Evolutionary conservation across 2,797 vertebrate species (phyloP).

Genomic region (Sebastolobus alascanus): DNA sequence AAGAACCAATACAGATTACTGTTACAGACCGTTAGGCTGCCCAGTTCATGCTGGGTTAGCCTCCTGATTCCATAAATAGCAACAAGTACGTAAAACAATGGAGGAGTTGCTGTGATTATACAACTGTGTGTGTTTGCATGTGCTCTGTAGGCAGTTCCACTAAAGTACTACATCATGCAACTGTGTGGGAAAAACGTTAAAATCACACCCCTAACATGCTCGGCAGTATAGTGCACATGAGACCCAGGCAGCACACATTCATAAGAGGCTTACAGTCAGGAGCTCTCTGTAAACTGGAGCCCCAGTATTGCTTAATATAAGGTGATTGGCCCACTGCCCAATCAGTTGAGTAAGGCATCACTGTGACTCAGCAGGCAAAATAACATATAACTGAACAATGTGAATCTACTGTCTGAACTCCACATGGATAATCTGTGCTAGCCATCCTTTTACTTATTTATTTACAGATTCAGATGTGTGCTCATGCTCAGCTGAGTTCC

Average conservation of each 20-base stretch:
- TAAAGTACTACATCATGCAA: not conserved
- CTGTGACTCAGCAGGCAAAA: constrained; percentile 40
- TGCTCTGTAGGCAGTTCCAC: not conserved
- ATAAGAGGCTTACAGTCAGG: constrained; percentile 31
- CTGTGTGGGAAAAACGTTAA: constrained; percentile 2
- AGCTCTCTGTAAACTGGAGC: constrained; percentile 11
- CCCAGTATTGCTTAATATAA: constrained; percentile 25
- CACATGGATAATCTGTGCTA: not conserved
- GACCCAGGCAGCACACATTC: not conserved
- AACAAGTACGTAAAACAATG: not conserved
- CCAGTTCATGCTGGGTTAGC: constrained; percentile 1
- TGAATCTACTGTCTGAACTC: constrained; percentile 1
- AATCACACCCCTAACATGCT: not conserved
- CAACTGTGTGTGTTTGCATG: not conserved
- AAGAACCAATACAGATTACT: not conserved
- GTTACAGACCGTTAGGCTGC: not conserved
- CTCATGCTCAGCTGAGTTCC: not conserved
- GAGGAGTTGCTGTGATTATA: not conserved
- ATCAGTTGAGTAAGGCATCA: constrained; percentile 24
- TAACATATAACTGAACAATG: constrained; percentile 13
- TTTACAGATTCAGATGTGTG: constrained; percentile 8
- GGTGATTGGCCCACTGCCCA: constrained; percentile 11
- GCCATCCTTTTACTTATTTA: not conserved
- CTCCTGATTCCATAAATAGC: not conserved
- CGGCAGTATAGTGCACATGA: constrained; percentile 1